Base-by-base conservation (phyloP, 2,113 vertebrate species). In the Neogobius melanostomus region DNA sequence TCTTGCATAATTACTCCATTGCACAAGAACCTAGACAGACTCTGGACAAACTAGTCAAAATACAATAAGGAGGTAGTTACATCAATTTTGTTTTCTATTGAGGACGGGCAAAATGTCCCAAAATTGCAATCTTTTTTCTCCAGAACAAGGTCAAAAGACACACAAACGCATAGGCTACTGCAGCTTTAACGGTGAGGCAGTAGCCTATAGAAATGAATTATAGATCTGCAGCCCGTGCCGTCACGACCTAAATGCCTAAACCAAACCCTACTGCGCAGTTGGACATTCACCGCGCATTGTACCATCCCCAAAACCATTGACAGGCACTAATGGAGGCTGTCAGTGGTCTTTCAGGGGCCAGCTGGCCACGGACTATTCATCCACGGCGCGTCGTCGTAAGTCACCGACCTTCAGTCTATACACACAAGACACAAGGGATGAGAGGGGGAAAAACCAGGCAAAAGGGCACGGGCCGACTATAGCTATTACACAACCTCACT, bases 311-410 rank as follows among this genome's bases (percentile, higher is more conserved):
- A 45, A n/a, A 16, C 61, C 45, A 47, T n/a, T 21, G 45, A 12
- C 45, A 11, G 8, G 15, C 10, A 16, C 45, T 10, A 64, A 17
- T 16, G 8, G 16, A 45, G 44, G n/a, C 43, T 64, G 5, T 16
- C 2, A n/a, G 14, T 21, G n/a, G 12, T 8, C 12, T 46, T 7
- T n/a, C 8, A 2, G 5, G 51, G 59, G 45, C 46, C 12, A 49
- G 54, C 66, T 50, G 0, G 42, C 49, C 28, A 8, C 8, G 47
- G 0, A 17, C 53, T 49, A 11, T 15, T 64, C 43, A 64, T 43
- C 60, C 6, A 50, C 11, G 7, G 54, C n/a, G 67, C 69, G 71
- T 75, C 71, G 77, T 83, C 77, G 71, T 66, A 0, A 63, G 54
- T 66, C 64, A 12, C 7, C 49, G 28, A 36, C 28, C 28, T 36